These are phyloP conservation scores for Harmothoe impar DNA, from an alignment of 2,888 invertebrate species.

Conservation along the genomic window DNA sequence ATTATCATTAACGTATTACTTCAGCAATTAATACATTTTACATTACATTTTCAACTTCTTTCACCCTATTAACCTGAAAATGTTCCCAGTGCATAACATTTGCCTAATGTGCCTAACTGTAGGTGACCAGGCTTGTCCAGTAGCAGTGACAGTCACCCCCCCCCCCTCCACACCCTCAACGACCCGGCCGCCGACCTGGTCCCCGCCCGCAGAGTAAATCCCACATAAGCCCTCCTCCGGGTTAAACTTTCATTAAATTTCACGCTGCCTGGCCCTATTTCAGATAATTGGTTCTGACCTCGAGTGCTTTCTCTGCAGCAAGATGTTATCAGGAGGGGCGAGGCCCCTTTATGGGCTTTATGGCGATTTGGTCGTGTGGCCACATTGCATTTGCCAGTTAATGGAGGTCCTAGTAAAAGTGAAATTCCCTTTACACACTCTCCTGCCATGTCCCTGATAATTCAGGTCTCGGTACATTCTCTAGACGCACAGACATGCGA, in stretches of 20 bases:
- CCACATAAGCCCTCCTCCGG: conserved; percentile 39
- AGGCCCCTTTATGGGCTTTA: conserved; percentile 46
- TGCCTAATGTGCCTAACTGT: too few species aligned
- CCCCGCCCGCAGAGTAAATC: not conserved
- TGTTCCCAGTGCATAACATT: too few species aligned
- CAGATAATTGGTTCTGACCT: conserved; percentile 52
- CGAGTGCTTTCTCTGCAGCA: conserved; percentile 43
- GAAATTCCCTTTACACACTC: not conserved
- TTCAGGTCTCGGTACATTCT: too few species aligned
- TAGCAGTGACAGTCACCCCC: conserved; percentile 5
- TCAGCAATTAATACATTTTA: too few species aligned
- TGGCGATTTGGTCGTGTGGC: conserved; percentile 13
- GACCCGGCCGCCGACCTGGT: not conserved
- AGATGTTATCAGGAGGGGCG: conserved; percentile 9
- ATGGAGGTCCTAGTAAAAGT: not conserved
- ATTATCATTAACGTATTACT: too few species aligned
- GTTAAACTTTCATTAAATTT: conserved; percentile 58
- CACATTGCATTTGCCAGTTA: conserved; percentile 35
- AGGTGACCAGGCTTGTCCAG: not conserved
- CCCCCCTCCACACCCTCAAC: not conserved
- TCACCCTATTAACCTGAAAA: too few species aligned
- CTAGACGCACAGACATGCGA: too few species aligned
- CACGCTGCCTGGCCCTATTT: conserved; percentile 33
- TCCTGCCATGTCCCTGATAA: too few species aligned
- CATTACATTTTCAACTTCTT: too few species aligned